Base-by-base conservation (phyloP, 2,797 vertebrate species). In the Leptoclinus maculatus region DNA sequence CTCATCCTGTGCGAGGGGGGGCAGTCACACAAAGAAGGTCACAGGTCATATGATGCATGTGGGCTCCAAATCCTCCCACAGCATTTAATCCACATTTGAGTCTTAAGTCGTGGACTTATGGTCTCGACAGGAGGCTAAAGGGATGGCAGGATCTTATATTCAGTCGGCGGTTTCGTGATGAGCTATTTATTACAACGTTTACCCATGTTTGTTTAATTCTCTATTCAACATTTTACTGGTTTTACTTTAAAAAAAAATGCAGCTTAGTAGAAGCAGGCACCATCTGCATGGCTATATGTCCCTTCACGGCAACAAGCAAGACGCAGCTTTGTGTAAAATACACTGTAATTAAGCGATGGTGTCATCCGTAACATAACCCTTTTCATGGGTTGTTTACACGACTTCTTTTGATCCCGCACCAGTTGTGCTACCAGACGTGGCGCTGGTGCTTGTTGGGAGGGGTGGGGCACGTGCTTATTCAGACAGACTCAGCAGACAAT, bases 311-410 rank as follows among this genome's bases (percentile, higher is more conserved):
- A 73, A 74, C 27, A 67, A 75, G 74, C 12, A 60, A 47, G 57
- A 45, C 34, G 21, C n/a, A 5, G 53, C 82, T 78, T 68, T 78
- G 43, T 69, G 70, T 79, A 64, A 76, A 80, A 79, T 54, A 88
- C 80, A 71, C 69, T 86, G 69, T 85, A 86, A 92, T 93, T 88
- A 86, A 88, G 68, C 27, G 76, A 86, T 76, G 78, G 84, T 87
- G 86, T 90, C 92, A 92, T 87, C 84, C 25, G 65, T 85, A 87
- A 80, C 89, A 66, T 76, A 79, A 83, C 77, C 82, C 83, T 82
- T 90, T 88, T 87, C 83, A 79, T 73, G 70, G 62, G 64, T 83
- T 91, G 91, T 93, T 94, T 92, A 91, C 89, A 66, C 51, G 67
- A 72, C 72, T 71, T 58, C 84, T 77, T 87, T 83, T 90, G 86